phyloP scores from a whole-genome alignment of 2,888 invertebrate species.

The Archips crataeganus region DNA sequence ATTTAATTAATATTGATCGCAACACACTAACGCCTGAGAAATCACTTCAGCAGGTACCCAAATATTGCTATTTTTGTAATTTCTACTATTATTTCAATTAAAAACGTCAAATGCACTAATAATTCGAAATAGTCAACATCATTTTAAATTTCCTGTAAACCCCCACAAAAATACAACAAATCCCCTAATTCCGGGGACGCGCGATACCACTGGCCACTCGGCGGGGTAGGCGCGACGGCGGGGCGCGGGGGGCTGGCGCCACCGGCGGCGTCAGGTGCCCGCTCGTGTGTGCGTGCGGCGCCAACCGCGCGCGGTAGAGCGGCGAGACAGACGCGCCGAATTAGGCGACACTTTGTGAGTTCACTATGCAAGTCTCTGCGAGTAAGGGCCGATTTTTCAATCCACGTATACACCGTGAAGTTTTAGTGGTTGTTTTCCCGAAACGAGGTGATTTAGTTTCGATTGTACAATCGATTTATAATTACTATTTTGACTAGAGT shows the following conservation, averaged over 20 bases:
- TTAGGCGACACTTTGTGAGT: constrained; percentile 38
- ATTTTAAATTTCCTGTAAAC: background rate
- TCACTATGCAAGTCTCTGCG: constrained; percentile 8
- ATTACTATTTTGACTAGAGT: too few relatives aligned
- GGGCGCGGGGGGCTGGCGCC: constrained; percentile 71
- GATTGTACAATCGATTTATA: too few relatives aligned
- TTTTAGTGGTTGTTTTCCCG: too few relatives aligned
- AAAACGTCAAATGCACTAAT: too few relatives aligned
- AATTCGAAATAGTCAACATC: too few relatives aligned
- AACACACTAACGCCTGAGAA: too few relatives aligned
- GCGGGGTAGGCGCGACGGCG: constrained; percentile 50
- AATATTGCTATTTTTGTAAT: too few relatives aligned
- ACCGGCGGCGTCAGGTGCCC: constrained; percentile 83
- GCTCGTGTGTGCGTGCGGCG: constrained; percentile 83
- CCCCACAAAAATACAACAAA: constrained; percentile 26
- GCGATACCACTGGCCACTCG: constrained; percentile 50
- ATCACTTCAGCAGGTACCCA: too few relatives aligned
- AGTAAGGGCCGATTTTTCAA: background rate
- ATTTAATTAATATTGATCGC: too few relatives aligned
- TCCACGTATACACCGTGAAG: too few relatives aligned
- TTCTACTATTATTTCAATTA: too few relatives aligned
- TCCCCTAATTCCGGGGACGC: constrained; percentile 41
- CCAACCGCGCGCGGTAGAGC: constrained; percentile 57
- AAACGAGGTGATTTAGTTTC: too few relatives aligned
- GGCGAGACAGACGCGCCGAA: constrained; percentile 46